A percentile compares a stretch with the other conserved stretches of the same genome.
Evolutionary conservation across 2,113 vertebrate species (phyloP).

Genomic region (Empidonax alnorum): DNA sequence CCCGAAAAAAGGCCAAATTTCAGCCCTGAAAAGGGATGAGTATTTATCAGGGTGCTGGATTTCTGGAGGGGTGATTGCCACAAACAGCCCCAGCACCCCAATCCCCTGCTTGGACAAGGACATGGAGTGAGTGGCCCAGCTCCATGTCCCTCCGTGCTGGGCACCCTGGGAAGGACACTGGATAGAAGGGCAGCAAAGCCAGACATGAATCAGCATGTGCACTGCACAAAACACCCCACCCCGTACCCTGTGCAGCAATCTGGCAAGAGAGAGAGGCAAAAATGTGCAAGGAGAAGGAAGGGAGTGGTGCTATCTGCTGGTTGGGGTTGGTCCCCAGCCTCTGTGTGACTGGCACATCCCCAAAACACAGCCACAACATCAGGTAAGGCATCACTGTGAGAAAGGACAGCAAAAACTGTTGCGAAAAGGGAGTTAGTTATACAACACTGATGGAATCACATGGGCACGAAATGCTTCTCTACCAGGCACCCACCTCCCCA

Average conservation of each 20-base stretch:
- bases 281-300: neutral
- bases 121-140: neutral
- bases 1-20: neutral
- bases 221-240: rapidly evolving
- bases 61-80: neutral
- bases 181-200: neutral
- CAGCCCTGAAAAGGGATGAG: neutral
- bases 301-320: neutral
- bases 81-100: rapidly evolving
- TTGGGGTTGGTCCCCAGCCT: neutral
- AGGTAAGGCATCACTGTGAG: rapidly evolving
- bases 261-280: neutral
- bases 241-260: rapidly evolving
- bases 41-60: neutral
- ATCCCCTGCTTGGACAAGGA: rapidly evolving
- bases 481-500: neutral
- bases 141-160: neutral
- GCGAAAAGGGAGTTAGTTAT: neutral
- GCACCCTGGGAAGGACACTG: neutral
- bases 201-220: rapidly evolving
- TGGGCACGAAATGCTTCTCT: neutral
- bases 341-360: neutral
- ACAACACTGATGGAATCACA: neutral
- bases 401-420: neutral
- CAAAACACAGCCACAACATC: neutral